Evolutionary conservation across 2,113 vertebrate species (phyloP).

Genomic region (Osmerus eperlanus): DNA sequence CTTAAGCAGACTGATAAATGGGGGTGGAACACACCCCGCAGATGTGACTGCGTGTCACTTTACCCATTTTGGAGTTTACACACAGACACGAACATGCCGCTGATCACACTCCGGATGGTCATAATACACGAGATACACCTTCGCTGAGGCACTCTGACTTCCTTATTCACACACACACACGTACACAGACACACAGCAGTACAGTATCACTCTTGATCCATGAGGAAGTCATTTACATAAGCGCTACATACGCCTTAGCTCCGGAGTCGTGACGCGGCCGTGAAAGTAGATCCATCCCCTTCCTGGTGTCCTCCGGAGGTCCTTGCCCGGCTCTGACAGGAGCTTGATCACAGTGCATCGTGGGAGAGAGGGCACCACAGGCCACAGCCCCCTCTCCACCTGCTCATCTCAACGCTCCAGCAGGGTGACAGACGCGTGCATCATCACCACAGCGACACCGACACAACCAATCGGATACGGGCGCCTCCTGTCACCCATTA

Average conservation of each 20-base stretch:
- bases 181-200: not conserved
- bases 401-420: too few relatives aligned
- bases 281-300: conserved; percentile 39
- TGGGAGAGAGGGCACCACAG: not conserved
- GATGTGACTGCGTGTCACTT: conserved; percentile 49
- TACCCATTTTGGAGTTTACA: too few relatives aligned
- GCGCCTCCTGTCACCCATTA: not conserved
- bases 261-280: not conserved
- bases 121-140: not conserved
- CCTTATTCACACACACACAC: conserved; percentile 8
- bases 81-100: not conserved
- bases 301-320: conserved; percentile 33
- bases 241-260: not conserved
- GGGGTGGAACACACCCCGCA: conserved; percentile 43
- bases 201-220: conserved; percentile 29
- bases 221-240: conserved; percentile 25
- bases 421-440: not conserved
- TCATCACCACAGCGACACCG: conserved; percentile 19
- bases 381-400: not conserved
- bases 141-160: conserved; percentile 1
- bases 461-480: not conserved
- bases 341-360: conserved; percentile 46
- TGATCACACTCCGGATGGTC: not conserved
- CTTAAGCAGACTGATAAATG: conserved; percentile 57
- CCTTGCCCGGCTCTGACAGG: conserved; percentile 41